Evolutionary conservation across 2,113 vertebrate genomes (phyloP).

Genomic region (human): GRCh38 chrX:49761001-49761500

Average conservation of each 20-base stretch:
- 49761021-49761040: accelerated
- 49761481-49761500: not conserved
- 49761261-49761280: not conserved
- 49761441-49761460: no score
- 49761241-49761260: constrained; percentile 27
- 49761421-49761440: no score
- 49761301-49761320: not conserved
- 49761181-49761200: constrained; percentile 21
- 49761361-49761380: not conserved
- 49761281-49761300: constrained; percentile 33
- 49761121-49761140: not conserved
- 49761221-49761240: constrained; percentile 17
- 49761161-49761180: not conserved
- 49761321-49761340: constrained; percentile 24
- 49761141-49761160: not conserved
- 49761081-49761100: not conserved
- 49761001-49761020: not conserved
- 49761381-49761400: not conserved
- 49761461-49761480: constrained; percentile 1
- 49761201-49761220: not conserved
- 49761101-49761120: not conserved
- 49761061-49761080: not conserved
- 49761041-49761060: not conserved
- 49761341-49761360: not conserved
- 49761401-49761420: no score